A percentile compares a stretch with the other conserved stretches of the same genome.
Conservation (phyloP, 2,888 invertebrate genomes). For the Brenthis daphne region DNA sequence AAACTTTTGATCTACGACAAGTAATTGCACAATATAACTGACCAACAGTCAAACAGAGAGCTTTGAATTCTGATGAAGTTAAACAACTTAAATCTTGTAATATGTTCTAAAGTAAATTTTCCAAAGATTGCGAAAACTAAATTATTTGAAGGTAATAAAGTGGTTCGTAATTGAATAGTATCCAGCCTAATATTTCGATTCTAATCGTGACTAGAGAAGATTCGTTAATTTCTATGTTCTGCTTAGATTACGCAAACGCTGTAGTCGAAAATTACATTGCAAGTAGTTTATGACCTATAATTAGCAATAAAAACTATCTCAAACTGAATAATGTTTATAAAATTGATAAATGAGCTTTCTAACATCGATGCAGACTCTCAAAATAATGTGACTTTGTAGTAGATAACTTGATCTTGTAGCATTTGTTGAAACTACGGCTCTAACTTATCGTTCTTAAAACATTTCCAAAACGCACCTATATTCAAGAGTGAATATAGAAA, state of each 20-base stretch:
- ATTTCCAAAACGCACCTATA: not conserved
- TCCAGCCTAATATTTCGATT: slow-evolving; percentile 31
- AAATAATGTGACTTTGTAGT: too few species aligned
- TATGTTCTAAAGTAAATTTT: not conserved
- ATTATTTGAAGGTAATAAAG: slow-evolving; percentile 21
- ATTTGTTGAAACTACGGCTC: too few species aligned
- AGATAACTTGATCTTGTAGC: too few species aligned
- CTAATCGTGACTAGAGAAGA: slow-evolving; percentile 34
- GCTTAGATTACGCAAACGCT: slow-evolving; percentile 22
- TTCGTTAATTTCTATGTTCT: slow-evolving; percentile 29
- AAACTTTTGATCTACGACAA: not conserved
- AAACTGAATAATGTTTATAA: too few species aligned
- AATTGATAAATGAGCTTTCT: too few species aligned
- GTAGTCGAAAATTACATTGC: slow-evolving; percentile 5
- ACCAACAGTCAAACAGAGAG: too few species aligned
- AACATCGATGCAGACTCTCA: too few species aligned
- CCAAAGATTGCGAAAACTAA: slow-evolving; percentile 25
- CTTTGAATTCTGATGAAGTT: not conserved
- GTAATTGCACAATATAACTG: too few species aligned
- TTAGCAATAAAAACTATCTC: not conserved
- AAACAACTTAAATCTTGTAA: not conserved
- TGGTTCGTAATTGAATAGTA: slow-evolving; percentile 28
- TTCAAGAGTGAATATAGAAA: not conserved
- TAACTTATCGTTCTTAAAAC: not conserved
- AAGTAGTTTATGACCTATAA: not conserved